Conservation (phyloP, 2,113 vertebrate species). For the Pyxicephalus adspersus region DNA sequence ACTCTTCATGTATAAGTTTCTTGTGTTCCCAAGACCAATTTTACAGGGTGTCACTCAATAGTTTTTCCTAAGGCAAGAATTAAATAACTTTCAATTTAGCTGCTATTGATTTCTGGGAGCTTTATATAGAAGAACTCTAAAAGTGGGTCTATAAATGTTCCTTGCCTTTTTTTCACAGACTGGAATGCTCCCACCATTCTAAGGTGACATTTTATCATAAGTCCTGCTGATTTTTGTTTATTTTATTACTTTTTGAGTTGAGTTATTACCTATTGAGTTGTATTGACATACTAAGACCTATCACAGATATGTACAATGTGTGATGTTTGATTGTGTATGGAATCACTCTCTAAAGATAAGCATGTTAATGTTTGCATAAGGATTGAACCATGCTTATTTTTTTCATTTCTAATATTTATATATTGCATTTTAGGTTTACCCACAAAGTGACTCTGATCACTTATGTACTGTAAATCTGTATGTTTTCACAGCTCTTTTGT, state of each 20-base stretch:
- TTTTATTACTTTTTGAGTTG: too few relatives aligned
- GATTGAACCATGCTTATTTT: too few relatives aligned
- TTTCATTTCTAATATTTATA: too few relatives aligned
- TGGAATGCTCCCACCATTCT: conserved; percentile 30
- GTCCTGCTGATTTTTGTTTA: background rate
- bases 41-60: conserved; percentile 47
- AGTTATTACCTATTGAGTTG: background rate
- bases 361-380: too few relatives aligned
- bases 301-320: background rate
- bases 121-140: conserved; percentile 46
- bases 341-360: background rate
- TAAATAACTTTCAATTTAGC: conserved; percentile 53
- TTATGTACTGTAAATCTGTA: too few relatives aligned
- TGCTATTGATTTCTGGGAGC: conserved; percentile 44
- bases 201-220: conserved; percentile 22
- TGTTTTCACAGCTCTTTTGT: too few relatives aligned
- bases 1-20: conserved; percentile 40
- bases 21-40: conserved; percentile 31
- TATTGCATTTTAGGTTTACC: too few relatives aligned
- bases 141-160: conserved; percentile 20
- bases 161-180: conserved; percentile 28
- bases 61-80: conserved; percentile 47
- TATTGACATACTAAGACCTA: background rate
- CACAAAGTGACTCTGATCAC: too few relatives aligned
- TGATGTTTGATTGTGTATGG: background rate